Conservation (phyloP, 2,797 vertebrate genomes). For the Adrianichthys oophorus region DNA sequence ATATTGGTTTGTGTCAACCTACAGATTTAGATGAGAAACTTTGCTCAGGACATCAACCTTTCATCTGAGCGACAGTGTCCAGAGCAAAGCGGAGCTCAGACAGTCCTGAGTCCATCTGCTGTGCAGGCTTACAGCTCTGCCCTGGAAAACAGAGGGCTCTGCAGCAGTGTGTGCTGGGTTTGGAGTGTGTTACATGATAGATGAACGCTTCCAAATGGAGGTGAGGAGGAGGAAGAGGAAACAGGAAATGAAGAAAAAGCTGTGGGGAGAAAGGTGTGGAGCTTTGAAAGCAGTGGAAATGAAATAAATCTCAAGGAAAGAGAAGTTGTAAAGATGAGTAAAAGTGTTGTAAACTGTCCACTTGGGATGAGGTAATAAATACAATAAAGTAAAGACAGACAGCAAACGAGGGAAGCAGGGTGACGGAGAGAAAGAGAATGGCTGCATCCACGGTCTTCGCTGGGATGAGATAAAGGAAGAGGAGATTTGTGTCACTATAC, state of each 20-base stretch:
- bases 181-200: conserved; percentile 17
- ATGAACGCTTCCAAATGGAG: conserved; percentile 22
- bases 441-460: not conserved
- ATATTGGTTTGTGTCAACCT: conserved; percentile 35
- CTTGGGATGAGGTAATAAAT: conserved; percentile 17
- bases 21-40: conserved; percentile 54
- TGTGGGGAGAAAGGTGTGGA: conserved; percentile 47
- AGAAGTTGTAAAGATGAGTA: conserved; percentile 54
- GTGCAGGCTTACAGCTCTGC: conserved; percentile 50
- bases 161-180: conserved; percentile 7
- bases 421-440: not conserved
- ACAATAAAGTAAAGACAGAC: conserved; percentile 10
- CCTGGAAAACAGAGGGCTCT: conserved; percentile 43
- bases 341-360: conserved; percentile 52
- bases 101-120: conserved; percentile 66
- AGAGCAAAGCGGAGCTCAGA: conserved; percentile 51
- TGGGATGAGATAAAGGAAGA: conserved; percentile 1
- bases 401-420: not conserved
- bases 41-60: conserved; percentile 51
- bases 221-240: conserved; percentile 27
- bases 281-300: conserved; percentile 59
- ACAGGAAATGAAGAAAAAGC: conserved; percentile 29
- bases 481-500: conserved; percentile 14
- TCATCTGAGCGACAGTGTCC: conserved; percentile 52
- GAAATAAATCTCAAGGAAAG: conserved; percentile 60